Conservation (phyloP, 2,888 invertebrate genomes). For the Aleiodes alternator region DNA sequence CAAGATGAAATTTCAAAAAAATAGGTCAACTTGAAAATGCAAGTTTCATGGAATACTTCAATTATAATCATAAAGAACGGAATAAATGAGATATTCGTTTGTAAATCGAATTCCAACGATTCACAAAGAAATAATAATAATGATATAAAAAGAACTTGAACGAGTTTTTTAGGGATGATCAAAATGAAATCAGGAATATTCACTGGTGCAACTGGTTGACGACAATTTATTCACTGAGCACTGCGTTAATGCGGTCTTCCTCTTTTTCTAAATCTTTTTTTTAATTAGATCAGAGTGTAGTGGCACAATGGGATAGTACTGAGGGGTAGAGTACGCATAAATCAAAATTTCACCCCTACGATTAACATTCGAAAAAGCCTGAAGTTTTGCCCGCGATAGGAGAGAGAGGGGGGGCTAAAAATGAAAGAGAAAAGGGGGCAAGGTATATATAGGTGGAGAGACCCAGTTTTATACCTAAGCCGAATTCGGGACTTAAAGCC, state of each 20-base stretch:
- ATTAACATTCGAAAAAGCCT: conserved; percentile 56
- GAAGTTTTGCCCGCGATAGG: conserved; percentile 23
- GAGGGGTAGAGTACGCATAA: conserved; percentile 54
- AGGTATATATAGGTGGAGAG: conserved; percentile 35
- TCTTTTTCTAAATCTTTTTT: conserved; percentile 41
- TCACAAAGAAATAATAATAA: conserved; percentile 10
- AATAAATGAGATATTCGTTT: neutral
- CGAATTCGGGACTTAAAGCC: conserved; percentile 61
- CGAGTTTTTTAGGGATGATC: conserved; percentile 43
- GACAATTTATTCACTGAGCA: conserved; percentile 55
- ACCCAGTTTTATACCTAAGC: conserved; percentile 57
- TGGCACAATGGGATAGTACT: conserved; percentile 39
- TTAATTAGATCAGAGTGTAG: conserved; percentile 55
- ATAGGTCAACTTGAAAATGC: too few relatives aligned
- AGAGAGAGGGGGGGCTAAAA: conserved; percentile 20
- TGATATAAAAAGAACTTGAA: conserved; percentile 27
- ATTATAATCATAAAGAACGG: neutral
- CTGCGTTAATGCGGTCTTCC: conserved; percentile 53
- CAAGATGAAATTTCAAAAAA: too few relatives aligned
- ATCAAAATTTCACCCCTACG: conserved; percentile 54
- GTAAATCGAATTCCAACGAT: conserved; percentile 25
- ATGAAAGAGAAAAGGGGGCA: conserved; percentile 11
- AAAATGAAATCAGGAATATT: conserved; percentile 40
- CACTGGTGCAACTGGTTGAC: conserved; percentile 51
- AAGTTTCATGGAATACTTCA: neutral